Evolutionary conservation across 2,888 invertebrate species (phyloP).

Genomic region (Notocelia uddmanniana): DNA sequence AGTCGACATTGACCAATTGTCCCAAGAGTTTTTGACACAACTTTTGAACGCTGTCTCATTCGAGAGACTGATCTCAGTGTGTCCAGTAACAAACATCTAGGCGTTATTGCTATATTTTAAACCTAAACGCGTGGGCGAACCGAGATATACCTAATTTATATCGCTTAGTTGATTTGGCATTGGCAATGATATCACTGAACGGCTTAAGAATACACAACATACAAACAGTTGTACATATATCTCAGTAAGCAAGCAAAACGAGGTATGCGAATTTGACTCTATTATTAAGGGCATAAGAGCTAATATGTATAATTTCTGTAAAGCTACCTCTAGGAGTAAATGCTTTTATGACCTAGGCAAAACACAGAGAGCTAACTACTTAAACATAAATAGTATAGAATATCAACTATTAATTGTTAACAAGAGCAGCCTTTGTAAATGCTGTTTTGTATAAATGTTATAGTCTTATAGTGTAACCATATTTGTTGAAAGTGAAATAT

Average conservation of each 20-base stretch:
- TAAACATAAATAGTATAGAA: too few species aligned
- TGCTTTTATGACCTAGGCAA: too few species aligned
- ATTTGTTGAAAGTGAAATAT: too few species aligned
- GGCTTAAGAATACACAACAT: slow-evolving; percentile 10
- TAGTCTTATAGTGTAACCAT: too few species aligned
- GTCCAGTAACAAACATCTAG: slow-evolving; percentile 29
- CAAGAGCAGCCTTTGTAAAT: too few species aligned
- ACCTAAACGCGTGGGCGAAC: slow-evolving; percentile 33
- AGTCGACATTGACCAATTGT: too few species aligned
- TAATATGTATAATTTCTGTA: background rate
- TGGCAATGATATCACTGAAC: slow-evolving; percentile 51
- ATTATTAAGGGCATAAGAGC: background rate
- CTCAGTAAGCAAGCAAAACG: background rate
- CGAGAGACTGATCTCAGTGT: background rate
- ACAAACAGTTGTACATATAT: background rate
- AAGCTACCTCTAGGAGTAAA: background rate
- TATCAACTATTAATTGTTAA: too few species aligned
- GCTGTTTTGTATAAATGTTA: too few species aligned
- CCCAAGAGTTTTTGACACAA: too few species aligned
- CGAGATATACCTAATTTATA: slow-evolving; percentile 47
- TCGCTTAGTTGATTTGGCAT: slow-evolving; percentile 62
- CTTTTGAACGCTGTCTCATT: background rate
- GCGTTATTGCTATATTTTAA: slow-evolving; percentile 34
- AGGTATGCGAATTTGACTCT: background rate
- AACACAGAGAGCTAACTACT: too few species aligned